phyloP scores from a whole-genome alignment of 2,888 invertebrate genomes.

The Ceratothoa steindachneri region DNA sequence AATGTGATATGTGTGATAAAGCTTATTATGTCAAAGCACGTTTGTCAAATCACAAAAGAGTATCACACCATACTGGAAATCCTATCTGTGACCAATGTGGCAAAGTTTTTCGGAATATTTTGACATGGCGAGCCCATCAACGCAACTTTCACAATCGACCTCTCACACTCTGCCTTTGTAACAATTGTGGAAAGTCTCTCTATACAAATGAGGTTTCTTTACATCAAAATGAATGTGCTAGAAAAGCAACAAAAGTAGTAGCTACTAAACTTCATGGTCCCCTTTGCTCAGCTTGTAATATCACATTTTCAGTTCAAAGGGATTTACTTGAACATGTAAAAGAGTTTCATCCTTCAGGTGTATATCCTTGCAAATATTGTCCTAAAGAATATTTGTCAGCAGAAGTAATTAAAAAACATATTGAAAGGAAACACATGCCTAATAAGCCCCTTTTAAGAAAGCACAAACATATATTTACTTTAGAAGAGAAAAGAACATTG shows the following conservation, averaged over 20 bases:
- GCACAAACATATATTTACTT: background rate
- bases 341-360: background rate
- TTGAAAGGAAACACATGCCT: background rate
- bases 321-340: background rate
- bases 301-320: background rate
- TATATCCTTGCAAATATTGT: background rate
- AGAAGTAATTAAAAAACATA: background rate
- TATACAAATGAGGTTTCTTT: background rate
- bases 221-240: background rate
- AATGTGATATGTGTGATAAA: conserved; percentile 4
- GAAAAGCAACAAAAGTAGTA: background rate
- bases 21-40: background rate
- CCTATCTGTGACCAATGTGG: background rate
- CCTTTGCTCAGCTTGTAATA: background rate
- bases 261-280: background rate
- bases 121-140: background rate
- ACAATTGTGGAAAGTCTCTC: background rate
- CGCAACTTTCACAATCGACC: background rate
- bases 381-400: background rate
- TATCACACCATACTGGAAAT: background rate
- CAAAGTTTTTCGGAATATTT: background rate
- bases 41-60: background rate
- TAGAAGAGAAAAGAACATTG: background rate
- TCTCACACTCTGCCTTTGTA: background rate
- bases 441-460: background rate